Base-by-base conservation (phyloP, 2,113 vertebrate genomes). In the Mesocricetus auratus region DNA sequence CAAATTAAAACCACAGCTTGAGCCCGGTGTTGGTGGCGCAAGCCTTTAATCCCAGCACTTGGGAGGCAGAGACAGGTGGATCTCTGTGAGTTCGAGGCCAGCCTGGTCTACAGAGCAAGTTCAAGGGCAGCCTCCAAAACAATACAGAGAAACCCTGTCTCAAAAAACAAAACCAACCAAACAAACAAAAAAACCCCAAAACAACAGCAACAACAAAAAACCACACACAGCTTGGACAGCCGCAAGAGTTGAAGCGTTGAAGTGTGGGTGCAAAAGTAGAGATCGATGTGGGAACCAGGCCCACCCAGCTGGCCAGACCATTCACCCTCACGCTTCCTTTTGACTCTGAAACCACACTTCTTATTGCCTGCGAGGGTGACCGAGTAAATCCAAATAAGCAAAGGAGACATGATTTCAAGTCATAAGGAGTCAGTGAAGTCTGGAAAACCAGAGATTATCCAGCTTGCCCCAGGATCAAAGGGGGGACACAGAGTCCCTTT, bases 381-480 rank as follows among this genome's bases (percentile, higher is more conserved):
- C 12, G 60, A 85, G 39, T 47, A 86, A 92, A 86, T 73, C 53
- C 0, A 19, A 94, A 2, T 15, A 24, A 21, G 39, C 17, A 13
- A 26, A 53, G 75, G 69, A 31, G 64, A 75, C 78, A 45, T 42
- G 33, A 3, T 3, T 1, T 21, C 31, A 92, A 58, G 85, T 90
- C 53, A 6, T 88, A 81, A 91, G 89, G 1, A 58, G 78, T 15
- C 60, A 21, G 39, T 15, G 69, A 81, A 68, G 56, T 89, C 89
- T 69, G 95, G 96, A 68, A 91, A 82, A 62, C 73, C 69, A 64
- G 86, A 73, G 58, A 24, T 66, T 7, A 36, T 66, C 47, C 58
- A 12, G 45, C 77, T 50, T 21, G 47, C 60, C 77, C 81, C 0
- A 0, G 90, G 97, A 97, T 98, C 97, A 98, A 98, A 98, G 97